Evolutionary conservation across 2,113 vertebrate species (phyloP), one percentile per base, ranked within the genome.

Genomic region (Vireo altiloquus): DNA sequence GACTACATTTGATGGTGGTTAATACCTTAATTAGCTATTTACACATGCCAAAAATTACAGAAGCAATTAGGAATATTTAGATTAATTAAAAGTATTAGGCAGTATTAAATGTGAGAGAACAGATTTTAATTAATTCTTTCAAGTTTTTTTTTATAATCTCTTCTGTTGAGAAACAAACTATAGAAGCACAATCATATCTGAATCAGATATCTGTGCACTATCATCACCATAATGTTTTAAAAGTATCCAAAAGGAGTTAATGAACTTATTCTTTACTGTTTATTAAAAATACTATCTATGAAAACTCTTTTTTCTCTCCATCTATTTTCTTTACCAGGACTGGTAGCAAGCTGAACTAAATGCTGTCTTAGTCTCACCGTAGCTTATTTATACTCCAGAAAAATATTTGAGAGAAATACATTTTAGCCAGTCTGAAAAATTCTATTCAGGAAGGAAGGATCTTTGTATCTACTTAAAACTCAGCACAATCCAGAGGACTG

Each of bases 21-120:
- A 97, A 97, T 98, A 92, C 82, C 96, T 97, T 97, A 97, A 97
- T 97, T 98, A 97, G 92, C 79, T 97, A 97, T 97, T 98, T 98
- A 97, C 92, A 96, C 71, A 91, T 93, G 84, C 91, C 94, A 98
- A 98, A 97, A 97, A 96, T 97, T 97, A 96, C 87, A 97, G 87
- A 92, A 75, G 57, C 94, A 97, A 95, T 97, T 98, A 97, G 92
- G 76, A 70, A 93, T 94, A 96, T 95, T 97, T 92, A 89, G 84
- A 97, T 97, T 97, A 97, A 98, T 98, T 97, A 97, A 97, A 98
- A 96, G 89, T 77, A 97, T 98, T 97, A 97, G 59, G 78, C 69
- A 83, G 86, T 65, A 97, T 97, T 97, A 97, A 96, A 97, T 92
- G 78, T 64, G 94, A 96, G 96, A 97, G 71, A 97, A 97, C 82